A percentile compares a stretch with the other conserved stretches of the same genome.
phyloP scores from a whole-genome alignment of 2,797 vertebrate genomes.

The Pipistrellus pipistrellus region DNA sequence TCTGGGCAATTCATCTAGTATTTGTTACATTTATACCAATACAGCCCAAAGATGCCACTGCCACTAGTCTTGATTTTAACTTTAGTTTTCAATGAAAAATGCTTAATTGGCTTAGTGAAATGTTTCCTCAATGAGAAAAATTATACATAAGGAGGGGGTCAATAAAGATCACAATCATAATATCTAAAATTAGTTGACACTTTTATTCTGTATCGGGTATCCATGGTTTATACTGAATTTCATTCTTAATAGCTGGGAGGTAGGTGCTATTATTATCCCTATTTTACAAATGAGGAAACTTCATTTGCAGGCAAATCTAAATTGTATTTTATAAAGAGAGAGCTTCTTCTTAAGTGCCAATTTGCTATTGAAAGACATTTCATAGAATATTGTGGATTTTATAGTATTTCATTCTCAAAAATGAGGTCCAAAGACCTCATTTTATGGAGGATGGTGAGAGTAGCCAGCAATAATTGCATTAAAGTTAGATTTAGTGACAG shows the following conservation, averaged over 20 bases:
- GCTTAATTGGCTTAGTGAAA: constrained; percentile 25
- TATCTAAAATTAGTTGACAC: constrained; percentile 9
- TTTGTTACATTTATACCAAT: constrained; percentile 10
- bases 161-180: neutral
- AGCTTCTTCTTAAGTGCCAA: neutral
- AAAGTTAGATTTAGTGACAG: constrained; percentile 46
- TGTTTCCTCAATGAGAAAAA: constrained; percentile 19
- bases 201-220: neutral
- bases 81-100: constrained; percentile 61
- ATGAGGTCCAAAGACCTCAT: constrained; percentile 11
- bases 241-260: constrained; percentile 1
- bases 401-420: constrained; percentile 41
- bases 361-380: constrained; percentile 50
- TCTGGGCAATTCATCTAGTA: constrained; percentile 33
- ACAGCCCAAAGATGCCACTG: neutral
- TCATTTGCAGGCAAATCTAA: constrained; percentile 53
- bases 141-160: neutral
- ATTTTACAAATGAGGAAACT: constrained; percentile 34
- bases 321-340: neutral
- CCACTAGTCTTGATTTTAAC: constrained; percentile 52
- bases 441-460: neutral
- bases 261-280: neutral
- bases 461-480: constrained; percentile 1
- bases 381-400: constrained; percentile 5
- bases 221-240: neutral